Percentiles rank a stretch among this genome's conserved stretches.
These are phyloP conservation scores for Oreocharis arfaki DNA, from an alignment of 2,113 vertebrate species.

Conservation along the genomic window DNA sequence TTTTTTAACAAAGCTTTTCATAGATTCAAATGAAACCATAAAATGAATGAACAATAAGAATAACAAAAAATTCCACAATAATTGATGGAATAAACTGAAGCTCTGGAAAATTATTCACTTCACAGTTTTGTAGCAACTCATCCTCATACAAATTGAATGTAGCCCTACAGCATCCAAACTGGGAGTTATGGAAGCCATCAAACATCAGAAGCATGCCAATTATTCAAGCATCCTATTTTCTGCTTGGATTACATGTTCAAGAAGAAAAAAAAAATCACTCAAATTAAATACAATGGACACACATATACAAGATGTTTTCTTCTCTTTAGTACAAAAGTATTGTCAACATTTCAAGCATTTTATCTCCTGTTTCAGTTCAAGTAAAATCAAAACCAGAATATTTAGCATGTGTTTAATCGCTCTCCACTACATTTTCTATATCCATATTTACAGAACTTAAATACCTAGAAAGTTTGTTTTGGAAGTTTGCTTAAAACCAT, in stretches of 20 bases:
- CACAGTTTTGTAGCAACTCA: background rate
- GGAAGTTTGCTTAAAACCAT: constrained; percentile 18
- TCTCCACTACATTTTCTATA: background rate
- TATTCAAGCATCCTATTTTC: background rate
- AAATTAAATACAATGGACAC: background rate
- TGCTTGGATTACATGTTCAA: background rate
- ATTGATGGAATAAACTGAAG: background rate
- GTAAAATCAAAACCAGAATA: constrained; percentile 2
- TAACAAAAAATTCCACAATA: background rate
- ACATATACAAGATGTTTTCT: background rate
- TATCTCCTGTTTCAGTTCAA: background rate
- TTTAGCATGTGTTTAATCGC: background rate
- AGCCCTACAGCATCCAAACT: background rate
- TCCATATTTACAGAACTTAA: background rate
- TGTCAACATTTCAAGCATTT: background rate
- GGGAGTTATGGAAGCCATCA: background rate
- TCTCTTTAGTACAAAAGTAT: background rate
- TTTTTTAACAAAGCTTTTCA: background rate
- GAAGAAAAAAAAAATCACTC: background rate
- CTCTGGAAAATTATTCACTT: background rate
- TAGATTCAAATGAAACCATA: background rate
- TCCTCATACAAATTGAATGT: background rate
- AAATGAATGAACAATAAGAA: background rate
- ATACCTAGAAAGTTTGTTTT: constrained; percentile 29
- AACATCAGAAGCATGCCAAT: background rate